These are phyloP conservation scores for Chalcosyrphus nemorum DNA, from an alignment of 2,888 invertebrate genomes.

Conservation along the genomic window DNA sequence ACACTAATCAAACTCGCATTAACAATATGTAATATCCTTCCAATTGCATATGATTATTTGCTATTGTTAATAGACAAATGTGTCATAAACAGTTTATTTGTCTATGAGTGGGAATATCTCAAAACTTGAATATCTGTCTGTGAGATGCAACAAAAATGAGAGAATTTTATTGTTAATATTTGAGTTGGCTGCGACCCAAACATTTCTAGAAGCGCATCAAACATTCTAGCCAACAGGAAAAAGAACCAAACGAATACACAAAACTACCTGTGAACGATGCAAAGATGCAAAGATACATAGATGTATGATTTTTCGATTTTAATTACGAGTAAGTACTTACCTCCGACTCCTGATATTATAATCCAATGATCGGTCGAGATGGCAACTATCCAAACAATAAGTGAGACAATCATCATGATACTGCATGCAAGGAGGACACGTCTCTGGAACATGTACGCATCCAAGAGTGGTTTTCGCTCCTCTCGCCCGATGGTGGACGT, in stretches of 20 bases:
- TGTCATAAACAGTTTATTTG: slow-evolving; percentile 50
- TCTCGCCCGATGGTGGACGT: slow-evolving; percentile 86
- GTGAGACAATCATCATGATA: slow-evolving; percentile 85
- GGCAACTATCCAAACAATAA: slow-evolving; percentile 88
- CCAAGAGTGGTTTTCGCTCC: slow-evolving; percentile 84
- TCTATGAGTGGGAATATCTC: neutral
- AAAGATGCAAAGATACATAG: neutral
- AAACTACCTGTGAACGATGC: slow-evolving; percentile 71
- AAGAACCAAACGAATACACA: slow-evolving; percentile 19
- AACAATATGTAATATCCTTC: slow-evolving; percentile 47
- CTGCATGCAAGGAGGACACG: slow-evolving; percentile 89
- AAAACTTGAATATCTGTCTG: neutral
- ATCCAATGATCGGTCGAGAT: slow-evolving; percentile 90
- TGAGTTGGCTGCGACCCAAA: slow-evolving; percentile 60
- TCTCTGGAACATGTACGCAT: slow-evolving; percentile 87
- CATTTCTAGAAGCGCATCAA: slow-evolving; percentile 59
- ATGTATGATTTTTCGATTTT: neutral
- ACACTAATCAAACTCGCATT: slow-evolving; percentile 15
- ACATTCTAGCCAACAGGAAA: no score
- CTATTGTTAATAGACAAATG: neutral
- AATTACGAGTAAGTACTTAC: slow-evolving; percentile 81
- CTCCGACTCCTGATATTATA: slow-evolving; percentile 82
- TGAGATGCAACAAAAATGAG: slow-evolving; percentile 45
- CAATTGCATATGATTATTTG: slow-evolving; percentile 12
- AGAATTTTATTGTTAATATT: slow-evolving; percentile 62